These are phyloP conservation scores for Bembecia ichneumoniformis DNA, from an alignment of 2,888 invertebrate genomes.

Conservation along the genomic window DNA sequence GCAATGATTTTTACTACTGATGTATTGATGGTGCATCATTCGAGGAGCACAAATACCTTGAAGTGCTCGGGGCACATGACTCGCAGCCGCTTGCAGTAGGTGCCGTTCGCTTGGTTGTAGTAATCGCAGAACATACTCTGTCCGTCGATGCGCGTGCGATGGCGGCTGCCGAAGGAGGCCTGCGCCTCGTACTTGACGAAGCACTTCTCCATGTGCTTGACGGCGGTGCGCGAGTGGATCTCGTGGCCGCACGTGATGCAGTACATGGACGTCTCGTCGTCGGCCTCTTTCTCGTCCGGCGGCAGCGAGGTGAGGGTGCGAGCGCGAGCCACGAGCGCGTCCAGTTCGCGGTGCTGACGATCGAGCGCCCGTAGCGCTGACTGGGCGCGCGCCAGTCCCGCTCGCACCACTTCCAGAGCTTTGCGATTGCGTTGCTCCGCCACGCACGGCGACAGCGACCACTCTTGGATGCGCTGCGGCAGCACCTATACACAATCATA, in stretches of 20 bases:
- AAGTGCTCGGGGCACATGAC: conserved; percentile 98
- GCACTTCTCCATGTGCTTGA: conserved; percentile 98
- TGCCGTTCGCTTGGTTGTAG: conserved; percentile 88
- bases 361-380: conserved; percentile 86
- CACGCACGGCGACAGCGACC: conserved; percentile 88
- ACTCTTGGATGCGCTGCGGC: conserved; percentile 92
- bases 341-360: conserved; percentile 82
- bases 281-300: conserved; percentile 65
- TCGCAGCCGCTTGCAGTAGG: conserved; percentile 95
- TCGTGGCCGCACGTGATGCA: conserved; percentile 98
- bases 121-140: conserved; percentile 99
- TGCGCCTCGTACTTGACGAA: conserved; percentile 98
- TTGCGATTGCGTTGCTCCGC: conserved; percentile 88
- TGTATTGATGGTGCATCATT: too few relatives aligned
- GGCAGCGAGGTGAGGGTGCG: conserved; percentile 78
- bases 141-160: conserved; percentile 91
- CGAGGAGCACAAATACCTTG: conserved; percentile 52
- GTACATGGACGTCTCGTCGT: conserved; percentile 86
- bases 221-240: conserved; percentile 90
- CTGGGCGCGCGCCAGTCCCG: conserved; percentile 84
- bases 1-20: too few relatives aligned
- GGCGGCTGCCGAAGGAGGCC: conserved; percentile 95
- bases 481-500: conserved; percentile 71
- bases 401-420: conserved; percentile 80
- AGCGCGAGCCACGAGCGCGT: conserved; percentile 84